phyloP scores from a whole-genome alignment of 2,113 vertebrate genomes.

The Corvus cornix region DNA sequence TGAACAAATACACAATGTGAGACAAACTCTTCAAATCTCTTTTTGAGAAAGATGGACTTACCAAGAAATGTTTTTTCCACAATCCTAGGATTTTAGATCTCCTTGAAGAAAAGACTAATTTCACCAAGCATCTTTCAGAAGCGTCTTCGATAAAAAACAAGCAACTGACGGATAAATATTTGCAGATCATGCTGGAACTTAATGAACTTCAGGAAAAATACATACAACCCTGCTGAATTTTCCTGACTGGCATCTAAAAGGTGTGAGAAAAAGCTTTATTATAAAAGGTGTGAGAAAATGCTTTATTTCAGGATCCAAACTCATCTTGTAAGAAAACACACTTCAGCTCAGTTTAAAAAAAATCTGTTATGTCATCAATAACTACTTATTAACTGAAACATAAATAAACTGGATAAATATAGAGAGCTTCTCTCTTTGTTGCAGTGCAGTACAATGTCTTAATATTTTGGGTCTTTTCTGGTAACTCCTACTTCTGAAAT shows the following conservation, averaged over 20 bases:
- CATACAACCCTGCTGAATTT: background rate
- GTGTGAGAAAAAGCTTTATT: background rate
- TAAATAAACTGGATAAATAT: background rate
- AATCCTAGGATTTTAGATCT: background rate
- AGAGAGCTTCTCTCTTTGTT: background rate
- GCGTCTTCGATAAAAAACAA: background rate
- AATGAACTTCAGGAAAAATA: background rate
- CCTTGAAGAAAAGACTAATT: background rate
- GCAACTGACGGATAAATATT: background rate
- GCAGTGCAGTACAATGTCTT: rapidly evolving
- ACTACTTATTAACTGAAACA: background rate
- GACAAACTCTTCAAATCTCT: background rate
- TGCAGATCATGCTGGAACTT: background rate
- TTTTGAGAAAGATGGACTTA: background rate
- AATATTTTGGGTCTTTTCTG: background rate
- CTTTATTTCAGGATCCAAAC: background rate
- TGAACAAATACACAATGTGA: background rate
- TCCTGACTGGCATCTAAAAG: background rate
- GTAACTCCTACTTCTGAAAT: background rate
- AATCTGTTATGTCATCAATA: background rate
- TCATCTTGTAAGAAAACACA: background rate
- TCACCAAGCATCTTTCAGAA: background rate
- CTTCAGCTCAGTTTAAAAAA: background rate
- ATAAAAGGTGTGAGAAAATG: background rate
- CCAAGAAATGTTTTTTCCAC: background rate